Conservation (phyloP, 2,797 vertebrate genomes). For the Syngnathus rostellatus region DNA sequence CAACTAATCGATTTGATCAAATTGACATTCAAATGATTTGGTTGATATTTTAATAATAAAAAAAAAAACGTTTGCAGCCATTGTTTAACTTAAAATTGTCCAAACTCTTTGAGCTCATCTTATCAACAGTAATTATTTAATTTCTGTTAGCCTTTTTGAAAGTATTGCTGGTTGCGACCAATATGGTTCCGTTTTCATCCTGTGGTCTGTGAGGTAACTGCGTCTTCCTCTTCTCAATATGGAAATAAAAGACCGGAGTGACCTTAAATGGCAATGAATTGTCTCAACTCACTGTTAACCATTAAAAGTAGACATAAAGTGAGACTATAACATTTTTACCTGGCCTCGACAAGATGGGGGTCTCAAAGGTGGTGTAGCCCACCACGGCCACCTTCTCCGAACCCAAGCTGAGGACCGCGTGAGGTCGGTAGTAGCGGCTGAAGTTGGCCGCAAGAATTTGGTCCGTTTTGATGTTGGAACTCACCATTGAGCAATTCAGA, state of each 20-base stretch:
- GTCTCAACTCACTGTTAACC: neutral
- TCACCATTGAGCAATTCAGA: conserved; percentile 72
- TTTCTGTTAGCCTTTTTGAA: too few relatives aligned
- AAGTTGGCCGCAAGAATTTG: conserved; percentile 56
- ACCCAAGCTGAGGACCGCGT: conserved; percentile 62
- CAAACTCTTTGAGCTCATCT: too few relatives aligned
- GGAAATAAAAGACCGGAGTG: neutral
- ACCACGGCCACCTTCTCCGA: conserved; percentile 77
- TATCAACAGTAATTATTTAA: too few relatives aligned
- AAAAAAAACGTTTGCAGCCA: too few relatives aligned
- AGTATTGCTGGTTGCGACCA: neutral
- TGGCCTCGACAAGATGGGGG: conserved; percentile 78
- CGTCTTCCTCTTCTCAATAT: neutral
- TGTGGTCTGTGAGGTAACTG: neutral
- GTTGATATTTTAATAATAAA: too few relatives aligned
- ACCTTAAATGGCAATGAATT: neutral
- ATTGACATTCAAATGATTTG: too few relatives aligned
- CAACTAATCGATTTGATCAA: too few relatives aligned
- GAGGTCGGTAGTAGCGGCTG: conserved; percentile 64
- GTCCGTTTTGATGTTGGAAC: conserved; percentile 77
- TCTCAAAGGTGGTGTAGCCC: conserved; percentile 83
- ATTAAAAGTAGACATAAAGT: too few relatives aligned
- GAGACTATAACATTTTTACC: neutral
- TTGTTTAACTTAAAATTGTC: too few relatives aligned
- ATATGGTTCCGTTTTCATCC: neutral